A percentile compares a stretch with the other conserved stretches of the same genome.
phyloP scores from a whole-genome alignment of 2,888 invertebrate genomes.

The Holacanthella duospinosa region DNA sequence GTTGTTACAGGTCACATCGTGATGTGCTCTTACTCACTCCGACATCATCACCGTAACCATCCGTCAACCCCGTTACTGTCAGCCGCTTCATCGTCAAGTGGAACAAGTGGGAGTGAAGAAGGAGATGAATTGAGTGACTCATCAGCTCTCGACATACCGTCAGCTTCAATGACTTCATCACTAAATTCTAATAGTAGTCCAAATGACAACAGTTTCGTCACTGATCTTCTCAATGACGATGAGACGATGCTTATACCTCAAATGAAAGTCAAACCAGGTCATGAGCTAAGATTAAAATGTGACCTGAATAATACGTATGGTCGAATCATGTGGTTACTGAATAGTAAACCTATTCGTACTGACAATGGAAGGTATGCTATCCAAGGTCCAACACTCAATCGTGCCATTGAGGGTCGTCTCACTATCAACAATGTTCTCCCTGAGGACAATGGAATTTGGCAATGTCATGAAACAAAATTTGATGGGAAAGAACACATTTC shows the following conservation, averaged over 20 bases:
- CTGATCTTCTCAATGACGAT: neutral
- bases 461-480: slow-evolving; percentile 37
- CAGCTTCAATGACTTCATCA: neutral
- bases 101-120: neutral
- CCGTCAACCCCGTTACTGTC: slow-evolving; percentile 21
- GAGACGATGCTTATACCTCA: slow-evolving; percentile 3
- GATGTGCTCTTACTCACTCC: slow-evolving; percentile 36
- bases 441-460: slow-evolving; percentile 36
- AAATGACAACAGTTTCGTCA: too few relatives aligned
- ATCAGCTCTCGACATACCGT: neutral
- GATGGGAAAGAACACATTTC: slow-evolving; percentile 43
- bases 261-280: slow-evolving; percentile 36
- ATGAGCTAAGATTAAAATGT: slow-evolving; percentile 37
- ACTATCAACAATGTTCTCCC: slow-evolving; percentile 37
- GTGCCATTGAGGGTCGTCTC: slow-evolving; percentile 36
- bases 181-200: neutral
- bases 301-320: slow-evolving; percentile 37
- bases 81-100: neutral
- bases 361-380: slow-evolving; percentile 37
- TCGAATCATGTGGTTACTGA: slow-evolving; percentile 35
- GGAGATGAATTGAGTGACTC: neutral
- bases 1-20: slow-evolving; percentile 36
- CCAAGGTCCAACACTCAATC: slow-evolving; percentile 33
- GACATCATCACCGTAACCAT: slow-evolving; percentile 37
- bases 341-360: slow-evolving; percentile 33